Percentiles rank a stretch among this genome's conserved stretches.
These are phyloP conservation scores for Coregonus suidteri DNA, from an alignment of 2,797 vertebrate genomes.

Conservation along the genomic window DNA sequence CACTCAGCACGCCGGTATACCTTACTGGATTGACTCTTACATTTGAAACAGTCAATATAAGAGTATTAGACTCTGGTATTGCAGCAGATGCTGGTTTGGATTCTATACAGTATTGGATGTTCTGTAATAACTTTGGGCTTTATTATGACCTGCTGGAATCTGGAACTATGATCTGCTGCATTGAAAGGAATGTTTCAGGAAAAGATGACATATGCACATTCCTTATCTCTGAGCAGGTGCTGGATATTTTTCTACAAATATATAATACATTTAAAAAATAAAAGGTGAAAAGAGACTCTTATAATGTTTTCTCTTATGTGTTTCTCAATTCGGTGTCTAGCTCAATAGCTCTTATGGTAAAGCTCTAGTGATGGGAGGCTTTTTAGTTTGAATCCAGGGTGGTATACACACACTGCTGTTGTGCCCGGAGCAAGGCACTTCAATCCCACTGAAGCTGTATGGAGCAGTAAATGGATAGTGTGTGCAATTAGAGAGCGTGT, in stretches of 20 bases:
- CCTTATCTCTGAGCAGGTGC: not conserved
- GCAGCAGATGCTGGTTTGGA: not conserved
- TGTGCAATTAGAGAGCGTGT: slow-evolving; percentile 13
- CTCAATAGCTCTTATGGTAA: not conserved
- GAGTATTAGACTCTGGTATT: too few species aligned
- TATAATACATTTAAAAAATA: not conserved
- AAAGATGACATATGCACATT: not conserved
- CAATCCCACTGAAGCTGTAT: slow-evolving; percentile 31
- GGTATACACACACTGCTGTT: slow-evolving; percentile 23
- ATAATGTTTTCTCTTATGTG: not conserved
- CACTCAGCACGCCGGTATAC: too few species aligned
- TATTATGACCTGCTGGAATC: not conserved
- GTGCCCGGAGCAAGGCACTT: slow-evolving; percentile 34
- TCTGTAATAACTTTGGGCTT: not conserved
- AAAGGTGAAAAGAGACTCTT: not conserved
- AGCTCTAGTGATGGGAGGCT: slow-evolving; percentile 1
- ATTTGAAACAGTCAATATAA: too few species aligned
- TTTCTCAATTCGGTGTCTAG: slow-evolving; percentile 2
- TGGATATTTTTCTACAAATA: not conserved
- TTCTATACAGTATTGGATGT: not conserved
- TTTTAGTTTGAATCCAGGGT: slow-evolving; percentile 23
- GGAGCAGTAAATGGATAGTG: slow-evolving; percentile 9
- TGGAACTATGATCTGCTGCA: not conserved
- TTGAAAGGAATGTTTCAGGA: not conserved
- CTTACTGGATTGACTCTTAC: too few species aligned